phyloP scores from a whole-genome alignment of 2,888 invertebrate genomes.

The Sesamia inferens region DNA sequence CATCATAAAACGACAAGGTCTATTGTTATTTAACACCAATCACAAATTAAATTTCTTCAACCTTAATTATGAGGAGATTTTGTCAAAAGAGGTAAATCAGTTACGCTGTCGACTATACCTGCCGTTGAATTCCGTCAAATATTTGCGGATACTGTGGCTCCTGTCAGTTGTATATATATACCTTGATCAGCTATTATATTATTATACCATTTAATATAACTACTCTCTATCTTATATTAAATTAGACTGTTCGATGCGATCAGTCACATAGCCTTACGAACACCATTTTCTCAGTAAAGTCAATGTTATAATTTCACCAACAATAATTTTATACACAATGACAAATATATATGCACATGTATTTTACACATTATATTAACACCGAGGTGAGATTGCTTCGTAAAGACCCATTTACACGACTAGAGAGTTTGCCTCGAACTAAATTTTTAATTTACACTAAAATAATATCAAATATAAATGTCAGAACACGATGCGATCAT shows the following conservation, averaged over 20 bases:
- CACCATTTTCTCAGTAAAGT: slow-evolving; percentile 29
- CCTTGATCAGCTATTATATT: not conserved
- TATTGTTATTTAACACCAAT: not conserved
- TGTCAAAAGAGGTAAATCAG: not conserved
- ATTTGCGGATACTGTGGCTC: not conserved
- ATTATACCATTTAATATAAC: slow-evolving; percentile 15
- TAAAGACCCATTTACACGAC: slow-evolving; percentile 58
- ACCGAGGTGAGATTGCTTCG: slow-evolving; percentile 56
- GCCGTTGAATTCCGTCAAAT: not conserved
- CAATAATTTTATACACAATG: slow-evolving; percentile 31
- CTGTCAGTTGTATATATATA: not conserved
- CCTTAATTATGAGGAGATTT: not conserved
- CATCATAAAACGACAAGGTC: not conserved
- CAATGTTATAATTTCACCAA: slow-evolving; percentile 4
- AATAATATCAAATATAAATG: slow-evolving; percentile 13
- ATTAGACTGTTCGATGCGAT: slow-evolving; percentile 50
- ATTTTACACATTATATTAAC: slow-evolving; percentile 37
- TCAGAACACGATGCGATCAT: slow-evolving; percentile 18
- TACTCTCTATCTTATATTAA: slow-evolving; percentile 10
- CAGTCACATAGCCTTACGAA: slow-evolving; percentile 31
- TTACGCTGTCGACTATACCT: not conserved
- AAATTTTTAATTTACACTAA: slow-evolving; percentile 20
- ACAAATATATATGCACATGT: slow-evolving; percentile 32
- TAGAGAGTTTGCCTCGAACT: slow-evolving; percentile 54
- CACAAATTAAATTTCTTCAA: not conserved